These are phyloP conservation scores for Thalassarche chlororhynchos DNA, from an alignment of 2,113 vertebrate species.

Conservation along the genomic window DNA sequence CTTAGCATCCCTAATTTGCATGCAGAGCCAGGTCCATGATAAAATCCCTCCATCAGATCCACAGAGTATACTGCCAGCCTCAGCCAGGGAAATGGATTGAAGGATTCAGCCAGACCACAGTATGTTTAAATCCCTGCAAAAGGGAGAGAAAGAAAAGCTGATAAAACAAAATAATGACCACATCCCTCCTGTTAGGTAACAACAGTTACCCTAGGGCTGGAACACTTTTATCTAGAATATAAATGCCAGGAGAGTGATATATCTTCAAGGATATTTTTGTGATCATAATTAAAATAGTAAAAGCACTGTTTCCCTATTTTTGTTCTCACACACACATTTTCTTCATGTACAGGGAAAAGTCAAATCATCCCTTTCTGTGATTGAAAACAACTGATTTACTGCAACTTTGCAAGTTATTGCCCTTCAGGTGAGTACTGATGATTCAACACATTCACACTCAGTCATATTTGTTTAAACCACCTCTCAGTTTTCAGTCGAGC, in stretches of 20 bases:
- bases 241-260: background rate
- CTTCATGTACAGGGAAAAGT: background rate
- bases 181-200: background rate
- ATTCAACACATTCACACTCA: background rate
- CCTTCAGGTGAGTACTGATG: background rate
- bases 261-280: background rate
- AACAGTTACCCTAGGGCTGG: background rate
- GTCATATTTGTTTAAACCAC: background rate
- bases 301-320: background rate
- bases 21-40: background rate
- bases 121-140: background rate
- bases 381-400: background rate
- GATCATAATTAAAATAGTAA: background rate
- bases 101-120: background rate
- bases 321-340: background rate
- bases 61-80: background rate
- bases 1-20: background rate
- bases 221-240: background rate
- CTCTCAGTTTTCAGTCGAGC: background rate
- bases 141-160: background rate
- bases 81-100: background rate
- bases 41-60: background rate
- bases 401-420: background rate
- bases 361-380: background rate
- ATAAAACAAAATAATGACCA: slow-evolving; percentile 19